Percentiles rank a stretch among this genome's conserved stretches.
Evolutionary conservation across 1,140 invertebrate species (phyloP).

Genomic region (Phocides pigmalion): DNA sequence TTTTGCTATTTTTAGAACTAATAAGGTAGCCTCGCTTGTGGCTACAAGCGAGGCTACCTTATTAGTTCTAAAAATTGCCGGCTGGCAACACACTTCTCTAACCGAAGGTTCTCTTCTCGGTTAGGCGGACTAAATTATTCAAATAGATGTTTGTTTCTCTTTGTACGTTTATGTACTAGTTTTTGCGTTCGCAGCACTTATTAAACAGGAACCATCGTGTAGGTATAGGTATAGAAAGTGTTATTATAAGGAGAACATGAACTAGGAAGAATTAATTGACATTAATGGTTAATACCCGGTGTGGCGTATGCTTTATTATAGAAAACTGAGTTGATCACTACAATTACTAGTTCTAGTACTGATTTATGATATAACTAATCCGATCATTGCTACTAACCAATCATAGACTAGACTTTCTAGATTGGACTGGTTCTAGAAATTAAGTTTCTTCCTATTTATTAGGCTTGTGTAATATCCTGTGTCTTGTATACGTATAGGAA

Average conservation of each 20-base stretch:
- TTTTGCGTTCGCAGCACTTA: too few species aligned
- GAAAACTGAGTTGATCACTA: constrained; percentile 11
- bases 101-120: too few species aligned
- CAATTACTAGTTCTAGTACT: constrained; percentile 6
- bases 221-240: too few species aligned
- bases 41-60: too few species aligned
- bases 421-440: background rate
- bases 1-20: too few species aligned
- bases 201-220: too few species aligned
- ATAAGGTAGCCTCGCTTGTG: too few species aligned
- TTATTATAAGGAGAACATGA: background rate
- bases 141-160: too few species aligned
- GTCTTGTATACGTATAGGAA: background rate
- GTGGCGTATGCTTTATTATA: background rate
- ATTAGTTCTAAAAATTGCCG: too few species aligned
- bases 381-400: constrained; percentile 8
- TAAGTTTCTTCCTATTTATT: constrained; percentile 10
- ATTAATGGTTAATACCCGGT: background rate
- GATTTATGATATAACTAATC: constrained; percentile 17
- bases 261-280: constrained; percentile 8
- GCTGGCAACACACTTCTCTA: too few species aligned
- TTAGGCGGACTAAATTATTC: too few species aligned
- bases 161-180: too few species aligned
- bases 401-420: constrained; percentile 23
- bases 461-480: constrained; percentile 4